Percentiles rank a stretch among this genome's conserved stretches.
phyloP scores from a whole-genome alignment of 2,797 vertebrate species.

The Cryptoblepharus egeriae region DNA sequence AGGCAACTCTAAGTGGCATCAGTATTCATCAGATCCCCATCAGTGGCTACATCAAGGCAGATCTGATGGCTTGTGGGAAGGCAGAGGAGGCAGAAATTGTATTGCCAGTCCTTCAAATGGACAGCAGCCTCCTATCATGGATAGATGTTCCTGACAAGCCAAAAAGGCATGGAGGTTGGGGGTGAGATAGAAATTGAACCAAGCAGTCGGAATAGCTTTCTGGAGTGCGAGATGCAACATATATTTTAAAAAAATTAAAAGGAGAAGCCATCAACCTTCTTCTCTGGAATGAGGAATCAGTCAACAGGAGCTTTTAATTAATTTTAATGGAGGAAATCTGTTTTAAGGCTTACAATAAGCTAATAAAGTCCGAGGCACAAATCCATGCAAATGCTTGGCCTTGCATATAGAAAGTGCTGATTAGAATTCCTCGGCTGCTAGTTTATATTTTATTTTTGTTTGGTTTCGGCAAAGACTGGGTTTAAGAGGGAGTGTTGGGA shows the following conservation, averaged over 20 bases:
- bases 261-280: slow-evolving; percentile 40
- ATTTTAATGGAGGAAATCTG: slow-evolving; percentile 77
- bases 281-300: slow-evolving; percentile 61
- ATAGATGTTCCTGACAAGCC: slow-evolving; percentile 29
- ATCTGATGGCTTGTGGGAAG: slow-evolving; percentile 14
- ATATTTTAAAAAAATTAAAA: slow-evolving; percentile 60
- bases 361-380: slow-evolving; percentile 76
- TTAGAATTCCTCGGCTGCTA: slow-evolving; percentile 69
- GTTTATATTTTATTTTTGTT: slow-evolving; percentile 7
- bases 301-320: slow-evolving; percentile 76
- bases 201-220: slow-evolving; percentile 25
- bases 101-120: slow-evolving; percentile 26
- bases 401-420: slow-evolving; percentile 69
- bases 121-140: slow-evolving; percentile 30
- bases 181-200: neutral
- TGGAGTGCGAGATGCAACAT: slow-evolving; percentile 7
- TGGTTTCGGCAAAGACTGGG: slow-evolving; percentile 49
- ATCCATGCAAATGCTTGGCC: slow-evolving; percentile 73
- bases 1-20: slow-evolving; percentile 20
- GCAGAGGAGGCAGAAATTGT: slow-evolving; percentile 9
- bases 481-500: slow-evolving; percentile 29
- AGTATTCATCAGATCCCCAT: slow-evolving; percentile 20
- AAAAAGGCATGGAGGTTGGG: neutral
- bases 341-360: slow-evolving; percentile 75
- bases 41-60: slow-evolving; percentile 12